phyloP scores from a whole-genome alignment of 2,797 vertebrate species.

The Lepilemur ruficaudatus region DNA sequence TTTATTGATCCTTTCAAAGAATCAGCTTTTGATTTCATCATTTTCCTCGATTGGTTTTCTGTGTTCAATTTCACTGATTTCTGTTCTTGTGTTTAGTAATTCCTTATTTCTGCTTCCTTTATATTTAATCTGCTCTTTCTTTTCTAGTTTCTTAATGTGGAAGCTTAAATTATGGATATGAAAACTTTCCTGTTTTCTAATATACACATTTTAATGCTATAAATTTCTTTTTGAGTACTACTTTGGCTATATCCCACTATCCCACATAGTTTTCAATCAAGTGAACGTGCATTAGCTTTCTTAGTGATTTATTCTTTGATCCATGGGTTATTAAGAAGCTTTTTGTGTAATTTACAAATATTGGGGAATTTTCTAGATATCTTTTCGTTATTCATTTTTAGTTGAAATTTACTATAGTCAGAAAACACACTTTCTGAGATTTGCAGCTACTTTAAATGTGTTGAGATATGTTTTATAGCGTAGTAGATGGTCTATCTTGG shows the following conservation, averaged over 20 bases:
- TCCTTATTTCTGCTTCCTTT: not conserved
- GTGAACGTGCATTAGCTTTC: not conserved
- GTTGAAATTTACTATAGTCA: not conserved
- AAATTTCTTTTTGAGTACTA: not conserved
- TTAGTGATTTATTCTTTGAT: not conserved
- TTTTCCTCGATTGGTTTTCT: not conserved
- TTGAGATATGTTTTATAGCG: not conserved
- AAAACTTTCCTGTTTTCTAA: not conserved
- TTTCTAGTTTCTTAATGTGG: not conserved
- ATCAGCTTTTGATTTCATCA: not conserved
- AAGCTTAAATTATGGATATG: not conserved
- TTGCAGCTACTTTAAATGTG: not conserved
- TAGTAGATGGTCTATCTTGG: not conserved
- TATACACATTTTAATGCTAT: not conserved
- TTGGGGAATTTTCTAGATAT: not conserved
- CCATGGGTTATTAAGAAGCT: not conserved
- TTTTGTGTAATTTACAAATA: slow-evolving; percentile 14
- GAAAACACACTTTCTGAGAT: not conserved
- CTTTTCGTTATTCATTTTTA: not conserved
- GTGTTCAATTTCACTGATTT: not conserved
- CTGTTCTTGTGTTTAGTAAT: not conserved
- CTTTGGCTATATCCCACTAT: not conserved
- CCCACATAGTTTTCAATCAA: not conserved
- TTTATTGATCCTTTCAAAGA: not conserved
- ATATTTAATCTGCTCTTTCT: not conserved